Evolutionary conservation across 2,888 invertebrate species (phyloP), one percentile per base, ranked within the genome.

Genomic region (Yponomeuta cagnagella): DNA sequence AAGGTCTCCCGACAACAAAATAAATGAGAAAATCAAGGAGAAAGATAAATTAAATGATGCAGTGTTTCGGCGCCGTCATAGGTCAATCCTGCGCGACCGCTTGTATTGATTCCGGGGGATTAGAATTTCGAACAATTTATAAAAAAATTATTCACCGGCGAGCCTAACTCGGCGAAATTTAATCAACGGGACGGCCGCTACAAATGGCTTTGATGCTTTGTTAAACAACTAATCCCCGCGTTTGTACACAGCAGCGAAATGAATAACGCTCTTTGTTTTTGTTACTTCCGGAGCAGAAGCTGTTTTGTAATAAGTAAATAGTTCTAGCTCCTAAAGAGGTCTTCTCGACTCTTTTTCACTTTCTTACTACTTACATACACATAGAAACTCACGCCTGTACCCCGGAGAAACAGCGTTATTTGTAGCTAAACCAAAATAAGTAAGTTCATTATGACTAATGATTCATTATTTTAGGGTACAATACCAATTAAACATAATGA

Each of bases 1-100:
- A 89, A 88, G 87, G 88, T 85, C 81, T 80, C 81, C 77, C 75
- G 79, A 80, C 81, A 80, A 83, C 83, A 80, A 86, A 85, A 87
- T 86, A 86, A 85, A 86, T 85, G 83, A 82, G 82, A 78, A 81
- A 79, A 79, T 80, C 77, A 80, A 76, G 75, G 71, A 70, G 71
- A 74, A 73, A 71, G 79, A 79, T 80, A 79, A 79, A 83, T 83
- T 85, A 83, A 83, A 69, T 69, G 69, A 69, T 69, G 33, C 48
- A 52, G 43, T 43, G 68, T 68, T 43, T 68, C 68, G n/a, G n/a
- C 9, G 43, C 23, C 48, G 68, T 68, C 48, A 48, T 68, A 48
- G 68, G 68, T 48, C 10, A 1, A 68, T 68, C 15, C 48, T 23
- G n/a, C 48, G 6, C 9, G 48, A 5, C 10, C n/a, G 48, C 43